Base-by-base conservation (phyloP, 2,888 invertebrate genomes). In the Oeneis ivallda region DNA sequence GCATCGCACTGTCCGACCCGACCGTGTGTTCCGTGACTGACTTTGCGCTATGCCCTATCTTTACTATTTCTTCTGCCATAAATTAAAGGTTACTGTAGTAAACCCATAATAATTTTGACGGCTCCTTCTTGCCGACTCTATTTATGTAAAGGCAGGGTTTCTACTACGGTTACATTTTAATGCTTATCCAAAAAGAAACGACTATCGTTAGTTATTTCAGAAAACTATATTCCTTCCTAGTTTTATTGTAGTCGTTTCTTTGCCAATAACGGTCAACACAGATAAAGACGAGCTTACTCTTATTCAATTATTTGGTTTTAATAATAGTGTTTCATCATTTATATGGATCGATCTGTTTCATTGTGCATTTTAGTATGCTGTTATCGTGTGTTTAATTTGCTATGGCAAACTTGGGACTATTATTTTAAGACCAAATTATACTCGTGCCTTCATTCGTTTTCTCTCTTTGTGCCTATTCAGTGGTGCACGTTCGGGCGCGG, bases 1-100 rank as follows among this genome's bases (percentile, higher is more conserved):
- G 87, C 86, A 82, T 83, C 81, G 86, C 82, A 84, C 85, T 86
- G 87, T 81, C 85, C 85, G 85, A 62, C 79, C 81, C 77, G 81
- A 15, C 54, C 81, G 81, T 85, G 86, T 85, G 77, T 89, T 86
- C 83, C 87, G 85, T 86, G 85, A 86, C 85, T 84, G 77, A 77
- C 80, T 83, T 78, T 71, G 57, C 61, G 67, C 68, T 45, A 60
- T 69, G 79, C 78, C 79, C 81, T 81, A 82, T 79, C 80, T 80
- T 77, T 75, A 73, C 79, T 76, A 77, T 77, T 82, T 79, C 78
- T 80, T 77, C 75, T 72, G 73, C 74, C 78, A 81, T 84, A 83
- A 84, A 82, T 83, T 84, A 79, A 80, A 74, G 65, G 73, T 73
- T 76, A 74, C 72, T 72, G 74, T 76, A 76, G 74, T 76, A 76